Percentiles rank a stretch among this genome's conserved stretches.
These are phyloP conservation scores for Toxotes lorentzi DNA, from an alignment of 2,797 vertebrate species.

Conservation along the genomic window DNA sequence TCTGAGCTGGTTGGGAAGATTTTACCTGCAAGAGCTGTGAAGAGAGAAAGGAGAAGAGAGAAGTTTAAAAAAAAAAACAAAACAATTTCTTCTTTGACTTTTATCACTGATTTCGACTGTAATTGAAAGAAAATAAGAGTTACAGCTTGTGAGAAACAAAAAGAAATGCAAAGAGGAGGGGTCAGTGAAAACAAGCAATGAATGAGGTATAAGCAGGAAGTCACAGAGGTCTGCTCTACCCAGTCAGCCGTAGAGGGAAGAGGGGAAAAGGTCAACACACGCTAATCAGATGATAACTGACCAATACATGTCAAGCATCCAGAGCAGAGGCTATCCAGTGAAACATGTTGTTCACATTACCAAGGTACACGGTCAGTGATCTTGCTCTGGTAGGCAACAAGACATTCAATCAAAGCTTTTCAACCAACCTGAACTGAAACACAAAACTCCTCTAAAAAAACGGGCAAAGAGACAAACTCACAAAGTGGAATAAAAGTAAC, in stretches of 20 bases:
- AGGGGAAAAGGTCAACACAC: constrained; percentile 57
- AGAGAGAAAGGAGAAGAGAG: constrained; percentile 50
- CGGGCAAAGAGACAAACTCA: constrained; percentile 1
- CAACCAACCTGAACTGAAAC: neutral
- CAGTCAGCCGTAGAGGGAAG: constrained; percentile 23
- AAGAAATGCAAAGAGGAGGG: neutral
- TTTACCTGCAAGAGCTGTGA: constrained; percentile 88
- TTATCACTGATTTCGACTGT: neutral
- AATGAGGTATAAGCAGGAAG: constrained; percentile 32
- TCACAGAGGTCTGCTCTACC: constrained; percentile 37
- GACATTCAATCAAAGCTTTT: constrained; percentile 16
- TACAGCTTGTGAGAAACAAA: neutral
- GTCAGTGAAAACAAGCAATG: neutral
- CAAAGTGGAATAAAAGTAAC: neutral
- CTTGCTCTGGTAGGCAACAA: constrained; percentile 5
- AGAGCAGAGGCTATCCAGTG: constrained; percentile 24
- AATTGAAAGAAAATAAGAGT: neutral
- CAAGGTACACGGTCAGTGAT: constrained; percentile 1
- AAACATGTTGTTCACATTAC: constrained; percentile 43
- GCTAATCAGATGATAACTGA: constrained; percentile 61
- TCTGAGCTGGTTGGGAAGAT: constrained; percentile 88
- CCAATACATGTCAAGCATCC: constrained; percentile 45
- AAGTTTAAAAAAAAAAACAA: constrained; percentile 26
- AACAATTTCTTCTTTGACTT: neutral
- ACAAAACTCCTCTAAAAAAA: neutral